Base-by-base conservation (phyloP, 2,888 invertebrate species). In the Aproaerema taeniolella region DNA sequence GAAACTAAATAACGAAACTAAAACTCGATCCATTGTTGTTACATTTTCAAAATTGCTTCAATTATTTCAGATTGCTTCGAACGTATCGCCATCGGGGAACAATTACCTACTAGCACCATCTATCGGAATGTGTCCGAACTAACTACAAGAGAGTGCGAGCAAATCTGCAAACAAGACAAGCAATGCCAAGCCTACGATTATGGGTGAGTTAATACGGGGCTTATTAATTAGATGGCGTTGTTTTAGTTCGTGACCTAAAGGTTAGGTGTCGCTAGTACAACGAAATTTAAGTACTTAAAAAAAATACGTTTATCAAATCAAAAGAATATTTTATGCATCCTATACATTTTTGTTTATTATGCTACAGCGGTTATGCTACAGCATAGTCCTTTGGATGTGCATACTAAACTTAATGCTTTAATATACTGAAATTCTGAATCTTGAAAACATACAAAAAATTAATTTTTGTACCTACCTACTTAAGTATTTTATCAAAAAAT, bases 121-220 rank as follows among this genome's bases (percentile, higher is more conserved):
- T 89, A 89, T 54, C 88, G 89, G 15, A 89, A 89, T 43, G 85
- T 89, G 32, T 85, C 89, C 12, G 89, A 89, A 71, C 88, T 89
- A 66, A 89, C 88, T 30, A 79, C 89, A 45, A 79, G 85, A 37
- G 88, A 88, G 58, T 91, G 91, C 66, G 89, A 91, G 61, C 88
- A 88, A 44, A 88, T 89, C 43, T 91, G 91, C 67, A 88, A 89
- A 57, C 87, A 89, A 61, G 90, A 89, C 56, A 88, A 89, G 53
- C 88, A 88, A 54, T 91, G 91, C 59, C 89, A 89, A 60, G 81
- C 88, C 38, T 90, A 89, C 53, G 89, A 90, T 57, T 91, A 91
- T 53, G 91, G 91, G 91, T 91, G 53, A 78, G 79, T 67, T 31
- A 33, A 40, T 26, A 9, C 14, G 1, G n/a, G 9, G 12, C 12